A percentile compares a stretch with the other conserved stretches of the same genome.
Conservation (phyloP, 2,113 vertebrate species). For the Percopsis transmontana region DNA sequence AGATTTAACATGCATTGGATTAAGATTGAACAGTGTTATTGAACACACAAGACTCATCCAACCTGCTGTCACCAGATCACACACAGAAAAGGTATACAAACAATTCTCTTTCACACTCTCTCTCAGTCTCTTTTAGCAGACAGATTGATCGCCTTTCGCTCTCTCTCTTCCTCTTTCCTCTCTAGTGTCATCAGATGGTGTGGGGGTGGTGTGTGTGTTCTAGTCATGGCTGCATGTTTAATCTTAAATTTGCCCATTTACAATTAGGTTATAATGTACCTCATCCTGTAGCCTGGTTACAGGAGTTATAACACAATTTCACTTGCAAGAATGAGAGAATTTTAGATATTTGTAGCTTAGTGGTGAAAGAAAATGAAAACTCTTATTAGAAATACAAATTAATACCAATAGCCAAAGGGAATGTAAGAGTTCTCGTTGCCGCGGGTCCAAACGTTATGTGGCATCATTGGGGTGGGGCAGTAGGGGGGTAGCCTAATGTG, state of each 20-base stretch:
- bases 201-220: slow-evolving; percentile 55
- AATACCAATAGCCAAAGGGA: slow-evolving; percentile 45
- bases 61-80: too few relatives aligned
- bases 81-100: not conserved
- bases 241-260: slow-evolving; percentile 69
- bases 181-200: slow-evolving; percentile 67
- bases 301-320: not conserved
- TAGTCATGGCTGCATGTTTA: slow-evolving; percentile 47
- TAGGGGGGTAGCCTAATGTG: slow-evolving; percentile 68
- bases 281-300: not conserved
- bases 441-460: slow-evolving; percentile 65
- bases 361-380: not conserved
- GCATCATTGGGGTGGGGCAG: slow-evolving; percentile 72
- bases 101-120: slow-evolving; percentile 2
- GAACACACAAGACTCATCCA: too few relatives aligned
- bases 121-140: too few relatives aligned
- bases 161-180: slow-evolving; percentile 21
- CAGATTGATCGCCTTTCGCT: not conserved
- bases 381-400: not conserved
- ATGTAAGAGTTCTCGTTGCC: slow-evolving; percentile 67
- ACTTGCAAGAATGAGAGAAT: not conserved
- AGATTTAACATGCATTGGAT: too few relatives aligned
- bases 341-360: not conserved
- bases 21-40: too few relatives aligned
- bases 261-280: slow-evolving; percentile 47